Evolutionary conservation across 2,113 vertebrate genomes (phyloP).

Genomic region (Pimephales promelas): DNA sequence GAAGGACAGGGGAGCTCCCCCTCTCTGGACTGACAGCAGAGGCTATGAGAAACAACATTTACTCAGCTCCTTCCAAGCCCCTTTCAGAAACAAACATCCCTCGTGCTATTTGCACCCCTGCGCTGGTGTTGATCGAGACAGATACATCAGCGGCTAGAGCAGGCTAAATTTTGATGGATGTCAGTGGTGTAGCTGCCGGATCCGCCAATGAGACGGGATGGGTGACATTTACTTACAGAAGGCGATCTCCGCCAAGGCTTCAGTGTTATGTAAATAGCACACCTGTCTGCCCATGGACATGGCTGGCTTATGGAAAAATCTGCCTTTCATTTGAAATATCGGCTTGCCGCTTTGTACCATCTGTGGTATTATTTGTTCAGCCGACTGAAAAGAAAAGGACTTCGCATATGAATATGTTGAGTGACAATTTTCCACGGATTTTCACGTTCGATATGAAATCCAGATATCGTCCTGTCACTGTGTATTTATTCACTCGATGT

Average conservation of each 20-base stretch:
- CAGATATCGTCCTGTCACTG: conserved; percentile 32
- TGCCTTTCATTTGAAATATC: conserved; percentile 64
- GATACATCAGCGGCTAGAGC: conserved; percentile 59
- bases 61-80: conserved; percentile 53
- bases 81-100: conserved; percentile 63
- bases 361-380: conserved; percentile 60
- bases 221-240: conserved; percentile 77
- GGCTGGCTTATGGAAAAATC: conserved; percentile 63
- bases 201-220: conserved; percentile 64
- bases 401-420: conserved; percentile 56
- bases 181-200: conserved; percentile 62
- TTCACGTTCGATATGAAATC: conserved; percentile 41
- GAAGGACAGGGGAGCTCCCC: background rate
- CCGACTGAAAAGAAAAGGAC: conserved; percentile 42
- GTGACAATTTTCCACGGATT: conserved; percentile 35
- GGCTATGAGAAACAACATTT: conserved; percentile 63
- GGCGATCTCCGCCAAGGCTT: conserved; percentile 58
- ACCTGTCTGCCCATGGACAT: conserved; percentile 68
- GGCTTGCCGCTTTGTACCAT: conserved; percentile 57
- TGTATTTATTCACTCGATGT: conserved; percentile 41
- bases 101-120: conserved; percentile 64
- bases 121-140: conserved; percentile 59
- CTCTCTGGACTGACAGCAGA: conserved; percentile 53
- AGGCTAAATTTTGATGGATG: conserved; percentile 69
- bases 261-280: conserved; percentile 76